phyloP scores from a whole-genome alignment of 2,888 invertebrate species.

The Amphipoea oculea region DNA sequence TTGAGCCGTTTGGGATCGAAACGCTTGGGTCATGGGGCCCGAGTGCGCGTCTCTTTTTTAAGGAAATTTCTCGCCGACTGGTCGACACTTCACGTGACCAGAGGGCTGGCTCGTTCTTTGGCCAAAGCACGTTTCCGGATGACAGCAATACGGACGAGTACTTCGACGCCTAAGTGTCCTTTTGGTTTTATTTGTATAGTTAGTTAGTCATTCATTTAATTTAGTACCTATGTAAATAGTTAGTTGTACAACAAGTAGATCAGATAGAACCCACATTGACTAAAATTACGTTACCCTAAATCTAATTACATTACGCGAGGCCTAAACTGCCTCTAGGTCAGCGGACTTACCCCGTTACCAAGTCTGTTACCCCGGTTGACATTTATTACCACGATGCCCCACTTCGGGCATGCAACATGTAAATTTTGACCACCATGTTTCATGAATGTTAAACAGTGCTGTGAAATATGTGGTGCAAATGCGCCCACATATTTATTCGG shows the following conservation, averaged over 20 bases:
- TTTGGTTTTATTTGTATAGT: no score
- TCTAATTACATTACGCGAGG: conserved; percentile 13
- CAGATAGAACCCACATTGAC: neutral
- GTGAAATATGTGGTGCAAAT: conserved; percentile 55
- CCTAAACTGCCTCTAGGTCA: conserved; percentile 30
- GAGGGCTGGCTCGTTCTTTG: no score
- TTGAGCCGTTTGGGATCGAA: no score
- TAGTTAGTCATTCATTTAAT: no score
- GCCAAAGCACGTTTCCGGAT: no score
- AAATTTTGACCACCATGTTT: conserved; percentile 66
- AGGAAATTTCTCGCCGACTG: no score
- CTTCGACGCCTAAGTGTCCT: no score
- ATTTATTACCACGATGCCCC: conserved; percentile 68
- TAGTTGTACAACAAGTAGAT: neutral
- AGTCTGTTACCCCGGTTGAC: conserved; percentile 54
- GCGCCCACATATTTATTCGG: conserved; percentile 33
- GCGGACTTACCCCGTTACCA: conserved; percentile 22
- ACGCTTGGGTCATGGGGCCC: no score
- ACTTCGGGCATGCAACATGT: conserved; percentile 68
- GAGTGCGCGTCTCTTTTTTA: no score
- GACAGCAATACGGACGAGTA: no score
- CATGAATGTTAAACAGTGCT: conserved; percentile 69
- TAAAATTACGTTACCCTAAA: conserved; percentile 6
- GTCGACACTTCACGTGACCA: no score
- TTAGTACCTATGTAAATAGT: no score